A percentile compares a stretch with the other conserved stretches of the same genome.
Evolutionary conservation across 2,113 vertebrate genomes (phyloP).

Genomic region (Protomyctophum bolini): DNA sequence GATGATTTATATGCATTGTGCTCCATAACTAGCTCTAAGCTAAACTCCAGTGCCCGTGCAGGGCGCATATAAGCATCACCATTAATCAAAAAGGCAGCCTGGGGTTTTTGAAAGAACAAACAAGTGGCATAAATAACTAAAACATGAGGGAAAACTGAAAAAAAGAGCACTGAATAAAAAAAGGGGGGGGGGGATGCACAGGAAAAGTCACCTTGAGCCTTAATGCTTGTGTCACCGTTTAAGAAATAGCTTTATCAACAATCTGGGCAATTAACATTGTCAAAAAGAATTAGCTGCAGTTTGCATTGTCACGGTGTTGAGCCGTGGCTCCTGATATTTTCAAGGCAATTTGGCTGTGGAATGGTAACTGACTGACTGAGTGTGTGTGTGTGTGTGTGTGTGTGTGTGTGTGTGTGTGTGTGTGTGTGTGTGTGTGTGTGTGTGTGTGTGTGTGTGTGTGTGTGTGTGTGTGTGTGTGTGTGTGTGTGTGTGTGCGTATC

Average conservation of each 20-base stretch:
- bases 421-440: slow-evolving; percentile 22
- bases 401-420: slow-evolving; percentile 16
- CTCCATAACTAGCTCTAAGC: slow-evolving; percentile 51
- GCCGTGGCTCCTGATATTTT: slow-evolving; percentile 23
- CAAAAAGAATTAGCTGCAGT: slow-evolving; percentile 38
- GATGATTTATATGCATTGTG: slow-evolving; percentile 34
- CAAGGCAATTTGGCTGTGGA: slow-evolving; percentile 14
- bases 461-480: slow-evolving; percentile 14
- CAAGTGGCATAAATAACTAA: slow-evolving; percentile 69
- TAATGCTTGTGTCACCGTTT: too few relatives aligned
- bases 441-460: slow-evolving; percentile 13
- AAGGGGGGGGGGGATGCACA: not conserved
- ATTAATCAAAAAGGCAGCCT: slow-evolving; percentile 72
- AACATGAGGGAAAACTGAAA: slow-evolving; percentile 44
- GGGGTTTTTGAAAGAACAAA: slow-evolving; percentile 35
- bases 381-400: slow-evolving; percentile 17
- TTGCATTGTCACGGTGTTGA: slow-evolving; percentile 52
- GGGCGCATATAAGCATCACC: slow-evolving; percentile 51
- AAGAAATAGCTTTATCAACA: slow-evolving; percentile 12
- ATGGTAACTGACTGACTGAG: slow-evolving; percentile 37
- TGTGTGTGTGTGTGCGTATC: slow-evolving; percentile 9
- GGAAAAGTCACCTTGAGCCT: slow-evolving; percentile 72
- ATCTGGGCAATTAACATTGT: slow-evolving; percentile 46
- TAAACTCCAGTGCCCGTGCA: slow-evolving; percentile 34
- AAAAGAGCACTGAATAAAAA: not conserved